Evolutionary conservation across 53 echinoderm and acorn worm genomes (phyloP), one percentile per base, ranked within the genome.

Genomic region (Holothuria leucospilota): DNA sequence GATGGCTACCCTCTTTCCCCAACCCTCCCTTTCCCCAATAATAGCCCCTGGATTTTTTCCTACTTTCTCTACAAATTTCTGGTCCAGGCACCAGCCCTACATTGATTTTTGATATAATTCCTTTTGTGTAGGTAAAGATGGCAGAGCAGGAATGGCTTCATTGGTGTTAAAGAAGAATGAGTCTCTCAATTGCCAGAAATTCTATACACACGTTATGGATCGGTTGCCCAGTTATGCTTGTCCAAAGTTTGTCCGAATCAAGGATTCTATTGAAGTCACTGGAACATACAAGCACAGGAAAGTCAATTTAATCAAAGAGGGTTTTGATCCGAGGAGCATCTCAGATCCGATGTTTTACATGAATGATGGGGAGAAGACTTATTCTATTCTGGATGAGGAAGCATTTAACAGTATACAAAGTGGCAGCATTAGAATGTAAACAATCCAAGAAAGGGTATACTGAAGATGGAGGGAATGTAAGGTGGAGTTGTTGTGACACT

Each of bases 111-210:
- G 5, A 4, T 63, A 23, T 24, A 18, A 63, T 63, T 5, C 8
- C 23, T 63, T 23, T 63, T 27, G 46, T 24, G 46, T 24, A 83
- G 84, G 84, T 24, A 23, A 64, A 52, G 92, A 92, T 85, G 96
- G 96, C 13, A 85, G 93, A 16, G 96, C 96, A 16, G 96, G 96
- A 2, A 96, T 96, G 96, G 96, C 96, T 15, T 92, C 96, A 13
- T 77, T 96, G 8, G 83, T 89, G 1, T 82, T 93, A 1, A 39
- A 94, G 34, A 84, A 74, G 52, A 29, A 66, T n/a, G 56, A 20
- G 0, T 39, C 84, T 24, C 85, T 94, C 20, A 74, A 96, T 78
- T 34, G 80, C 23, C 62, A 87, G 28, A 65, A 82, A 24, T 53
- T 96, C 4, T 96, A 92, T 86, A 65, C 86, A 26, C 92, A 94